Evolutionary conservation across 2,797 vertebrate species (phyloP).

Genomic region (Lagocephalus sceleratus): DNA sequence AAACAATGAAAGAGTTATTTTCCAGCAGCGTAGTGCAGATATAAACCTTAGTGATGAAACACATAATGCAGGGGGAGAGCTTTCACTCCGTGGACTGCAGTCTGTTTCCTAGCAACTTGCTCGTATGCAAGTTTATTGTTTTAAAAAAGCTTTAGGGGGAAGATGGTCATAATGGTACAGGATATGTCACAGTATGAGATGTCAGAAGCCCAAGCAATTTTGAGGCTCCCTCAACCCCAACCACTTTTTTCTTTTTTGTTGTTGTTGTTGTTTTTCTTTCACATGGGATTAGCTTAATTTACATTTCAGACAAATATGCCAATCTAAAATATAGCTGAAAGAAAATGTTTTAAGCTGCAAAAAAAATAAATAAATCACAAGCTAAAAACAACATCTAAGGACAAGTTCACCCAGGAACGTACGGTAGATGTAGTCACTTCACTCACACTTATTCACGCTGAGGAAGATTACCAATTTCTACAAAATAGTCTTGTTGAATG

Average conservation of each 20-base stretch:
- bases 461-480: conserved; percentile 12
- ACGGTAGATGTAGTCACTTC: too few species aligned
- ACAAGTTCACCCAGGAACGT: too few species aligned
- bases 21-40: too few species aligned
- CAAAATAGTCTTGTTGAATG: conserved; percentile 39
- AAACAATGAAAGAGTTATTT: too few species aligned
- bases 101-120: conserved; percentile 78
- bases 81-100: conserved; percentile 36
- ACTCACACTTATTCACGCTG: too few species aligned
- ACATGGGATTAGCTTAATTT: conserved; percentile 52
- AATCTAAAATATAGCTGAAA: conserved; percentile 38
- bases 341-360: conserved; percentile 6
- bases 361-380: neutral
- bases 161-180: conserved; percentile 41
- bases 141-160: conserved; percentile 46
- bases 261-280: too few species aligned
- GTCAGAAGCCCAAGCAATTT: conserved; percentile 53
- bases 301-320: conserved; percentile 45
- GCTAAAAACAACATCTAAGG: too few species aligned
- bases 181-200: conserved; percentile 47
- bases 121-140: conserved; percentile 50
- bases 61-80: conserved; percentile 16
- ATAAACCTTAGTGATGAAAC: conserved; percentile 34
- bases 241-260: conserved; percentile 48
- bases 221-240: conserved; percentile 49